These are phyloP conservation scores for Motacilla alba DNA, from an alignment of 2,113 vertebrate genomes.

Conservation along the genomic window DNA sequence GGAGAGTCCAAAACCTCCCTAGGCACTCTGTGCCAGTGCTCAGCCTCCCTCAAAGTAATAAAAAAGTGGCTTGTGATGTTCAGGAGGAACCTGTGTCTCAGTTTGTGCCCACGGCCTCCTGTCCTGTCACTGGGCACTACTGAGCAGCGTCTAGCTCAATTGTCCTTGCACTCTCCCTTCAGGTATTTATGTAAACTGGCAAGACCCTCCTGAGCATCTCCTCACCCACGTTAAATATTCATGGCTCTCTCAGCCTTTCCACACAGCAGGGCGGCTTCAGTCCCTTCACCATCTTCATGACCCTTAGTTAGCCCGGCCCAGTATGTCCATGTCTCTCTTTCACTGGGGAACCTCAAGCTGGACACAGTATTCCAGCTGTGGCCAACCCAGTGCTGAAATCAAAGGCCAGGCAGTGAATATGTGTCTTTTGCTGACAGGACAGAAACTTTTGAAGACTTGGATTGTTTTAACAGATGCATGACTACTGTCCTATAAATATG, in stretches of 20 bases:
- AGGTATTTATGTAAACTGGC: background rate
- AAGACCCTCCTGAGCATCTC: background rate
- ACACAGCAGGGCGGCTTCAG: background rate
- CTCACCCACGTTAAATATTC: background rate
- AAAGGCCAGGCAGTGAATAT: background rate
- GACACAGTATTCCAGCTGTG: background rate
- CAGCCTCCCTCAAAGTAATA: background rate
- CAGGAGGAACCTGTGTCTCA: background rate
- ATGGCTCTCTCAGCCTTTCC: background rate
- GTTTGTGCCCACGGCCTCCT: background rate
- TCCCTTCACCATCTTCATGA: background rate
- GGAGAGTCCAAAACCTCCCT: background rate
- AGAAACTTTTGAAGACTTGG: background rate
- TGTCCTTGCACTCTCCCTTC: background rate
- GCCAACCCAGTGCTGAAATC: background rate
- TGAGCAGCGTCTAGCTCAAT: background rate
- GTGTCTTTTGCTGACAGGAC: background rate
- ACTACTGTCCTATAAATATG: background rate
- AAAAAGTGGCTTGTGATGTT: background rate
- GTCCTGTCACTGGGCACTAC: background rate
- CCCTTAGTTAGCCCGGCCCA: background rate
- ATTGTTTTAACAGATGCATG: background rate
- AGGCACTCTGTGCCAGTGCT: background rate
- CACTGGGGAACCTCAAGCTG: fast-evolving
- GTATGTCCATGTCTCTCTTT: fast-evolving